Conservation (phyloP, 2,797 vertebrate genomes). For the Pristis pectinata region DNA sequence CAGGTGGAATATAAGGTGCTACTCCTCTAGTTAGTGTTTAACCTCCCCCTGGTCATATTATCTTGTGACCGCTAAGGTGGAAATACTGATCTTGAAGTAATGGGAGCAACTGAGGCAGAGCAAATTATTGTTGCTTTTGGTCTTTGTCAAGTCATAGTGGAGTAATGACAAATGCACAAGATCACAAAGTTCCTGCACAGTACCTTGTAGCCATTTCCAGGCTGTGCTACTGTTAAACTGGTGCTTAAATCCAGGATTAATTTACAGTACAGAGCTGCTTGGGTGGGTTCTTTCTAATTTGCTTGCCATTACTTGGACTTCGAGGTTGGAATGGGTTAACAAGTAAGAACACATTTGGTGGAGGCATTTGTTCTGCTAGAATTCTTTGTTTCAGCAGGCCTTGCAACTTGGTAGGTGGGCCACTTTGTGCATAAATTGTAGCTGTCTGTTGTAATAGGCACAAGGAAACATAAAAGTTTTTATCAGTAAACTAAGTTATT, state of each 20-base stretch:
- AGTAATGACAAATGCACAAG: too few species aligned
- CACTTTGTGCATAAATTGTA: not conserved
- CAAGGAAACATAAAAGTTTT: constrained; percentile 25
- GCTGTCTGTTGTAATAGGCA: not conserved
- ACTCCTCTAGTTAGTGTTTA: too few species aligned
- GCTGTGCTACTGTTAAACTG: not conserved
- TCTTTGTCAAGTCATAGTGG: too few species aligned
- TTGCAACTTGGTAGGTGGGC: constrained; percentile 1
- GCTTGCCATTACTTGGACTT: not conserved
- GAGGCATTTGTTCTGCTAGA: too few species aligned
- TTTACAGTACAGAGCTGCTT: not conserved
- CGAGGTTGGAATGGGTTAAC: not conserved
- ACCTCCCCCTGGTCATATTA: too few species aligned
- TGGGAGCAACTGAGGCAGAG: too few species aligned
- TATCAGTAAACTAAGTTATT: constrained; percentile 35
- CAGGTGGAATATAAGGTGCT: too few species aligned
- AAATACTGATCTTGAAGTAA: too few species aligned
- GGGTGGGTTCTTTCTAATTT: not conserved
- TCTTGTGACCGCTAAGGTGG: too few species aligned
- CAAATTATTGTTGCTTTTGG: too few species aligned
- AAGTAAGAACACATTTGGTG: not conserved
- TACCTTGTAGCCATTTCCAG: not conserved
- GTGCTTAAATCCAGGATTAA: not conserved
- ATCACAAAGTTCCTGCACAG: not conserved
- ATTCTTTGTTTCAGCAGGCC: not conserved